These are phyloP conservation scores for Norana najaformis DNA, from an alignment of 2,888 invertebrate genomes.

Conservation along the genomic window DNA sequence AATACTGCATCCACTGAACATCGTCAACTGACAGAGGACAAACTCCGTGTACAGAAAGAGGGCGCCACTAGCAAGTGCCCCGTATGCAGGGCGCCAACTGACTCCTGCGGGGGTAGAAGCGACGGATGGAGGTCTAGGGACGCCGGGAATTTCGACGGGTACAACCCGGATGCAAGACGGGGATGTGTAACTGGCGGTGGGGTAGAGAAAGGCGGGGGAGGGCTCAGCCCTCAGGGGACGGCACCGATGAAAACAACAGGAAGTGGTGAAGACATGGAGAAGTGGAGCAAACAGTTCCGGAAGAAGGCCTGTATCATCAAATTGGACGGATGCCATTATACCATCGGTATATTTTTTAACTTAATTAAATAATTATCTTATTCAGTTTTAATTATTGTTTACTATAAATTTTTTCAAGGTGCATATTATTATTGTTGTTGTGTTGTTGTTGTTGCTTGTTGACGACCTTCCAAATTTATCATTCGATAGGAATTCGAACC, in stretches of 20 bases:
- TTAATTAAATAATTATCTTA: not conserved
- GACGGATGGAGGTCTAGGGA: not conserved
- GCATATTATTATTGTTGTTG: not conserved
- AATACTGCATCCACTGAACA: not conserved
- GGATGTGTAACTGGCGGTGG: not conserved
- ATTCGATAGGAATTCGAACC: too few relatives aligned
- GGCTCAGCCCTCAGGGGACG: not conserved
- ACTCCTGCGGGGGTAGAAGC: too few relatives aligned
- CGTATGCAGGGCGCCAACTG: not conserved
- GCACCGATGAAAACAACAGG: not conserved
- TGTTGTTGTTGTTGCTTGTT: too few relatives aligned
- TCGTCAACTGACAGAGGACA: not conserved
- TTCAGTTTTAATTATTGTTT: too few relatives aligned
- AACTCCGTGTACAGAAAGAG: not conserved
- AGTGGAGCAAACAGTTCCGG: slow-evolving; percentile 18
- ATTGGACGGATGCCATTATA: slow-evolving; percentile 83
- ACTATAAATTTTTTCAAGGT: too few relatives aligned
- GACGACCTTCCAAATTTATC: too few relatives aligned
- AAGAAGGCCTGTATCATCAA: slow-evolving; percentile 73
- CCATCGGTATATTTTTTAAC: slow-evolving; percentile 73
- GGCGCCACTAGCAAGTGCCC: not conserved
- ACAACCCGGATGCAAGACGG: not conserved
- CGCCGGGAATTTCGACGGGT: not conserved
- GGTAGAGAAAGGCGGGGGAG: not conserved
- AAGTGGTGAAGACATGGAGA: not conserved